Percentiles rank a stretch among this genome's conserved stretches.
Evolutionary conservation across 2,113 vertebrate species (phyloP).

Genomic region (Cromileptes altivelis): DNA sequence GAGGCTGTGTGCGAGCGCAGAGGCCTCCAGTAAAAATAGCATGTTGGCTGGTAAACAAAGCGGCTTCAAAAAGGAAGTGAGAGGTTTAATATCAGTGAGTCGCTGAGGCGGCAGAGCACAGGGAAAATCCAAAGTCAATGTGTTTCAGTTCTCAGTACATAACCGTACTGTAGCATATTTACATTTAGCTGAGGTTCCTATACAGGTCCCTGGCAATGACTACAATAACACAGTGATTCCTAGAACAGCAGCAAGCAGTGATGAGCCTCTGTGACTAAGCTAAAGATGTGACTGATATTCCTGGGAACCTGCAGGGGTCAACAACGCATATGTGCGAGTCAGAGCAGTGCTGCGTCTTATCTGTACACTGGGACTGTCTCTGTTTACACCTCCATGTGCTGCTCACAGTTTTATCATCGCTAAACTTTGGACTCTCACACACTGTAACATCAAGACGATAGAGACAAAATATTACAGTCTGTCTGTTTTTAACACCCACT

Average conservation of each 20-base stretch:
- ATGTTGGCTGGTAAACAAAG: constrained; percentile 89
- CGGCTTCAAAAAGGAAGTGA: constrained; percentile 93
- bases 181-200: constrained; percentile 47
- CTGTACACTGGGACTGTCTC: neutral
- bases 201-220: constrained; percentile 18
- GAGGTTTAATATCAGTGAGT: constrained; percentile 85
- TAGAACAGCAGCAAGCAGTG: neutral
- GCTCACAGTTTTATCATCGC: neutral
- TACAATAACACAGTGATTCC: constrained; percentile 8
- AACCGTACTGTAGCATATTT: constrained; percentile 23
- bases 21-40: constrained; percentile 88
- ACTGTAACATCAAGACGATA: neutral
- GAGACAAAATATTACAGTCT: neutral
- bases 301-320: neutral
- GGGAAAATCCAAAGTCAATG: constrained; percentile 66
- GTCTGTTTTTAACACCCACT: neutral
- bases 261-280: neutral
- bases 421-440: neutral
- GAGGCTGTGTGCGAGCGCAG: constrained; percentile 39
- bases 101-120: constrained; percentile 53
- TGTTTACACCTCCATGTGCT: neutral
- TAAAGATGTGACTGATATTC: constrained; percentile 1
- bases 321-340: neutral
- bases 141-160: constrained; percentile 46
- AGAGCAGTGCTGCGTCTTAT: neutral